Evolutionary conservation across 2,888 invertebrate species (phyloP).

Genomic region (Sericinus montela): DNA sequence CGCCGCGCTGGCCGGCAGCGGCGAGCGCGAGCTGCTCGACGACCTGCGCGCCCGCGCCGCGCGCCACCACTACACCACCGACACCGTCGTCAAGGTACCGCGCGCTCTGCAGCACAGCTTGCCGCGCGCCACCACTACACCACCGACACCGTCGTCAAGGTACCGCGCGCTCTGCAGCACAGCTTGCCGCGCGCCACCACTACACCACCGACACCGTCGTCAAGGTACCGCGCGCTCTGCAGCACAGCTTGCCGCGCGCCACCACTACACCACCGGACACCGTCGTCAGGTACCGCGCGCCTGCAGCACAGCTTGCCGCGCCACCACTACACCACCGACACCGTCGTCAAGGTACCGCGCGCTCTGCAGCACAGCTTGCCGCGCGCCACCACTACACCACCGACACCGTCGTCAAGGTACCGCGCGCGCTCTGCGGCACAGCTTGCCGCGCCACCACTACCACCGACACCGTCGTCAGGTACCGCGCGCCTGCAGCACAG

Average conservation of each 20-base stretch:
- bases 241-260: no score
- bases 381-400: slow-evolving; percentile 93
- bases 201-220: no score
- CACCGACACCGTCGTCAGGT: no score
- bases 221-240: no score
- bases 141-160: no score
- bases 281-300: no score
- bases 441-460: slow-evolving; percentile 88
- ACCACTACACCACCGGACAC: no score
- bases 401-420: no score
- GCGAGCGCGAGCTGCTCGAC: slow-evolving; percentile 88
- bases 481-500: slow-evolving; percentile 89
- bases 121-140: no score
- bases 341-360: no score
- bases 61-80: slow-evolving; percentile 91
- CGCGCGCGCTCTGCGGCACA: slow-evolving; percentile 87
- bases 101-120: not conserved
- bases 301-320: slow-evolving; percentile 88
- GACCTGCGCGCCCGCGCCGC: slow-evolving; percentile 89
- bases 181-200: no score
- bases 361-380: slow-evolving; percentile 91
- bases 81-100: slow-evolving; percentile 86
- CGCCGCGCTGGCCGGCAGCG: slow-evolving; percentile 83
- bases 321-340: slow-evolving; percentile 92
- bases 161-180: no score